Base-by-base conservation (phyloP, 2,113 vertebrate genomes). In the Oenanthe melanoleuca region DNA sequence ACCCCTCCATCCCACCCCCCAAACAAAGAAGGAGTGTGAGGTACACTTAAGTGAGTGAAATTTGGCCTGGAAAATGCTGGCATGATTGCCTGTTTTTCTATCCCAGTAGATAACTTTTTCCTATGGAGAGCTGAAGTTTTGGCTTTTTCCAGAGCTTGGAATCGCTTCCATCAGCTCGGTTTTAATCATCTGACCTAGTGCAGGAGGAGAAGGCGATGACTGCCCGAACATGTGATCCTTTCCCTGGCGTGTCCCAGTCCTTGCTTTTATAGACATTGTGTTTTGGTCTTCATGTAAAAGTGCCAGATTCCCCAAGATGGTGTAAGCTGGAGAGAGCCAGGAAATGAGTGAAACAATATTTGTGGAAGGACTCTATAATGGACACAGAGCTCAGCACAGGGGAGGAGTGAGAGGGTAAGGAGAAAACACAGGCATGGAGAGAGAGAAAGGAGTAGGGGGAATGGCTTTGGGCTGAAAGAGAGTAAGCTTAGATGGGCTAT, bases 81-180 rank as follows among this genome's bases (percentile, higher is more conserved):
- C 82, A 5, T 16, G 20, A 19, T 77, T 3, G 53, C 15, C 86
- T 88, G 71, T 42, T 94, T 95, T 94, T 88, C 63, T 93, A 2
- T 83, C 64, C 67, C 83, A 57, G 52, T 13, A 80, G 85, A 86
- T 92, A 90, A 95, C 44, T 88, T 85, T 81, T 92, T 95, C 85
- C 89, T 82, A 49, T 53, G 72, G 74, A 81, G 77, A 88, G 60
- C 52, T 60, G 47, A 42, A 92, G 44, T 60, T 82, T 25, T 53
- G 82, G 52, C 55, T 40, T 78, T 95, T 96, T 86, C 44, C 75
- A 84, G 82, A 64, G 10, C 64, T 73, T 45, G 34, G 9, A 73
- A 69, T 90, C 18, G 23, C 24, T 90, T 75, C 77, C 82, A 60
- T 15, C 50, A 83, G 69, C 52, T 21, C n/a, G 4, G 34, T 88